phyloP scores from a whole-genome alignment of 2,797 vertebrate species.

The Coendou prehensilis region DNA sequence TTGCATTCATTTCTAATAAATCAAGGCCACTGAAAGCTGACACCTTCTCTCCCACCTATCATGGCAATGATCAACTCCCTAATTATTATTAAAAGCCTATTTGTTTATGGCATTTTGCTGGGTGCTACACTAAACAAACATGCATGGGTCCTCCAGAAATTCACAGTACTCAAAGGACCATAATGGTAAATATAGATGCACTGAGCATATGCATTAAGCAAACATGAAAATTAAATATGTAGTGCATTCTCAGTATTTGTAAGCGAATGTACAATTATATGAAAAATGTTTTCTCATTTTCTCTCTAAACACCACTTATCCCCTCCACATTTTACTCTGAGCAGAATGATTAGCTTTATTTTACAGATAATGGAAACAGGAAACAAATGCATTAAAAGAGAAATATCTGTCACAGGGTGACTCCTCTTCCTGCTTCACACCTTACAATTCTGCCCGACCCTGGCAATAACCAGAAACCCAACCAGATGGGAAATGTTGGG shows the following conservation, averaged over 20 bases:
- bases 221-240: neutral
- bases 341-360: neutral
- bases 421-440: neutral
- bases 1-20: neutral
- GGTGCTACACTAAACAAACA: neutral
- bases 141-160: neutral
- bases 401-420: neutral
- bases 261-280: fast-evolving
- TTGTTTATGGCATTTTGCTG: neutral
- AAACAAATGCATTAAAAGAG: neutral
- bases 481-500: neutral
- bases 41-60: too few relatives aligned
- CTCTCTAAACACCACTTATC: neutral
- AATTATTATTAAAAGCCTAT: neutral
- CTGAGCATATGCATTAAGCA: fast-evolving
- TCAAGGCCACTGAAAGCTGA: neutral
- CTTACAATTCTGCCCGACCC: neutral
- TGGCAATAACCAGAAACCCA: too few relatives aligned
- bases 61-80: fast-evolving
- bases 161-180: neutral
- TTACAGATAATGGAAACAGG: neutral
- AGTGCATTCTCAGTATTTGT: too few relatives aligned
- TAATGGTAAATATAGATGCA: neutral
- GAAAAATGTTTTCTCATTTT: neutral
- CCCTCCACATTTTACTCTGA: neutral